Conservation (phyloP, 2,113 vertebrate species). For the Progne subis region DNA sequence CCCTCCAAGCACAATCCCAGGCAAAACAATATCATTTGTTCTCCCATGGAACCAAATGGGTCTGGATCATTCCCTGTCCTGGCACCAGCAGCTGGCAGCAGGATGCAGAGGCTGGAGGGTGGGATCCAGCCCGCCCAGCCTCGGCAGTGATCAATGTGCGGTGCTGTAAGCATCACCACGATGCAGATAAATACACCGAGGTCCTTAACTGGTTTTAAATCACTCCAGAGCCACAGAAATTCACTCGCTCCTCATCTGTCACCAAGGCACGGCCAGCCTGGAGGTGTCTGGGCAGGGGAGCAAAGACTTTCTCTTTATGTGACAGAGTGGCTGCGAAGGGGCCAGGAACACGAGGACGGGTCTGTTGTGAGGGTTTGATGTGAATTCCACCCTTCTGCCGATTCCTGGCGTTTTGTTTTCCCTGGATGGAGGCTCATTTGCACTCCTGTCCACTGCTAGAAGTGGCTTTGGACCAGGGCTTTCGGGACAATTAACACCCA, state of each 20-base stretch:
- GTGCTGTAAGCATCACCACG: fast-evolving
- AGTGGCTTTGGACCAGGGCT: not conserved
- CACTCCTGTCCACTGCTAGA: not conserved
- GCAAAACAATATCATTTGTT: not conserved
- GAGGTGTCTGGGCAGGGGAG: not conserved
- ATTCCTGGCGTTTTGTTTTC: not conserved
- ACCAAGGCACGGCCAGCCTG: not conserved
- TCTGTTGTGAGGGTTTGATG: not conserved
- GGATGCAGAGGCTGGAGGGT: not conserved
- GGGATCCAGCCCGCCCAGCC: not conserved
- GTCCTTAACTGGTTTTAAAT: not conserved
- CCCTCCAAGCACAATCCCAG: not conserved
- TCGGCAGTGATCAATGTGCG: not conserved
- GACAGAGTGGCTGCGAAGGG: not conserved
- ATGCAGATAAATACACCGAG: not conserved
- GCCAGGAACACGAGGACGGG: fast-evolving
- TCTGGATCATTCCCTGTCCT: not conserved
- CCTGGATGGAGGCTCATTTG: not conserved
- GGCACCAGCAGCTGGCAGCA: no score
- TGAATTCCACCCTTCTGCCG: not conserved
- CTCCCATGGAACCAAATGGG: no score
- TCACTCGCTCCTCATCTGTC: not conserved
- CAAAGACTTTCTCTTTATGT: not conserved
- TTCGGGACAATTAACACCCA: not conserved
- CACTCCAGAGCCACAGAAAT: not conserved